Conservation (phyloP, 92 coral and sea anemone genomes). For the Chrysogorgia sp. region DNA sequence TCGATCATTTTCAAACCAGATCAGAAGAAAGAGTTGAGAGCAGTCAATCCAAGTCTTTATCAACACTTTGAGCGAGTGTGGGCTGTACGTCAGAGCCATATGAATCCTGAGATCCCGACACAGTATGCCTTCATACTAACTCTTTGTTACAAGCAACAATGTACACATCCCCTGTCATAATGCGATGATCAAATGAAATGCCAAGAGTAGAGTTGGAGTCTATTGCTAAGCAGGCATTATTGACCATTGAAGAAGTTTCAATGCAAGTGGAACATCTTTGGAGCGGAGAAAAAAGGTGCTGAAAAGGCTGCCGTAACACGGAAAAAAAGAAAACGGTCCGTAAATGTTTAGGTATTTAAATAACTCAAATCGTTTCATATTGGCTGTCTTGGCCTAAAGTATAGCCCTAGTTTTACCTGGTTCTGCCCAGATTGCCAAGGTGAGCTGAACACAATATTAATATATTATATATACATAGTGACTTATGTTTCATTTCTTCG, state of each 20-base stretch:
- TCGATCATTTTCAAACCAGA: conserved; percentile 33
- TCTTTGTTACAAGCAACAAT: conserved; percentile 48
- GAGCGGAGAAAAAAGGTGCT: conserved; percentile 46
- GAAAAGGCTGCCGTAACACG: conserved; percentile 51
- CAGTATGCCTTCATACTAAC: no score
- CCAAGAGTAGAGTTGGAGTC: conserved; percentile 37
- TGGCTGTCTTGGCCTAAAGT: conserved; percentile 56
- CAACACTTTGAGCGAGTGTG: conserved; percentile 66
- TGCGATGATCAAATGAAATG: conserved; percentile 27
- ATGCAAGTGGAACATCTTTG: conserved; percentile 51
- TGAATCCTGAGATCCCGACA: conserved; percentile 55
- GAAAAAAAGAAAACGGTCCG: conserved; percentile 29
- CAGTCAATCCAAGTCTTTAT: conserved; percentile 49
- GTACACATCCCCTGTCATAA: conserved; percentile 54
- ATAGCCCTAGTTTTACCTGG: conserved; percentile 60
- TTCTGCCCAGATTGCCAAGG: conserved; percentile 65
- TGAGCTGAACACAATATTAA: background rate
- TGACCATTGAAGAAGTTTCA: conserved; percentile 52
- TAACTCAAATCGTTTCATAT: conserved; percentile 58
- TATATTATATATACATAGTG: background rate
- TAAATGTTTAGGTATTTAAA: conserved; percentile 3
- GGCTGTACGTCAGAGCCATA: conserved; percentile 59
- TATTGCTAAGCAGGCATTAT: conserved; percentile 54
- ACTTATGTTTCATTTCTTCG: background rate
- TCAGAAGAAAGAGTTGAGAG: conserved; percentile 52